Evolutionary conservation across 2,797 vertebrate genomes (phyloP).

Genomic region (Sparus aurata): DNA sequence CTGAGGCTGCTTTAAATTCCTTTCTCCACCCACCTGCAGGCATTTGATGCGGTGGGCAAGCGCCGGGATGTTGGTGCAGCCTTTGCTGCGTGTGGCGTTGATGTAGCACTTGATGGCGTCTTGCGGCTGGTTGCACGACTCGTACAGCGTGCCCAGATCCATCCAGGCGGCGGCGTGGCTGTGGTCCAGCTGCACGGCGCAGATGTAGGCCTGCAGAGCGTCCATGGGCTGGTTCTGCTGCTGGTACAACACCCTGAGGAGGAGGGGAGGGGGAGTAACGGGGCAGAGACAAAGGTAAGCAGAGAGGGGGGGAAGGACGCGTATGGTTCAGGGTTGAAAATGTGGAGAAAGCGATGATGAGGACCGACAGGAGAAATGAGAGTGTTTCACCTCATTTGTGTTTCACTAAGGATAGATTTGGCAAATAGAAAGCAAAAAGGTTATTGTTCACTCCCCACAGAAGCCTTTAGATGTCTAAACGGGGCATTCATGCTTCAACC

Average conservation of each 20-base stretch:
- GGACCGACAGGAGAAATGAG: background rate
- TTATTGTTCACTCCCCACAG: background rate
- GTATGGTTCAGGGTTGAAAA: no score
- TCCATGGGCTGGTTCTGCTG: constrained; percentile 99
- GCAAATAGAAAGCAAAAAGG: constrained; percentile 1
- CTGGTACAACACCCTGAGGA: constrained; percentile 96
- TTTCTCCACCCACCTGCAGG: constrained; percentile 94
- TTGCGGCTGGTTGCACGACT: constrained; percentile 99
- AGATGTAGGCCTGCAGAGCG: constrained; percentile 99
- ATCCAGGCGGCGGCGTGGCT: constrained; percentile 99
- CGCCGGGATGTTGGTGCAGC: constrained; percentile 96
- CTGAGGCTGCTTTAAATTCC: background rate
- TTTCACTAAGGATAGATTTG: no score
- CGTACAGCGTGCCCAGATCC: constrained; percentile 99
- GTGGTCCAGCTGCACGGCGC: constrained; percentile 99
- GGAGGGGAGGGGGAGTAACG: no score
- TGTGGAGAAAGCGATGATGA: background rate
- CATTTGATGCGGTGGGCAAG: constrained; percentile 98
- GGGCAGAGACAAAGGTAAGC: no score
- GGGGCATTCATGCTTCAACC: background rate
- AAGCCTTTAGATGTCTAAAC: background rate
- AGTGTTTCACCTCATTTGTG: no score
- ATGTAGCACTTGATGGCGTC: constrained; percentile 99
- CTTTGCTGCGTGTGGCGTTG: constrained; percentile 99
- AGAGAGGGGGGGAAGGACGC: no score